Evolutionary conservation across 37 sponge, comb jelly and placozoan genomes (phyloP), one percentile per base, ranked within the genome.

Genomic region (Bolinopsis microptera): DNA sequence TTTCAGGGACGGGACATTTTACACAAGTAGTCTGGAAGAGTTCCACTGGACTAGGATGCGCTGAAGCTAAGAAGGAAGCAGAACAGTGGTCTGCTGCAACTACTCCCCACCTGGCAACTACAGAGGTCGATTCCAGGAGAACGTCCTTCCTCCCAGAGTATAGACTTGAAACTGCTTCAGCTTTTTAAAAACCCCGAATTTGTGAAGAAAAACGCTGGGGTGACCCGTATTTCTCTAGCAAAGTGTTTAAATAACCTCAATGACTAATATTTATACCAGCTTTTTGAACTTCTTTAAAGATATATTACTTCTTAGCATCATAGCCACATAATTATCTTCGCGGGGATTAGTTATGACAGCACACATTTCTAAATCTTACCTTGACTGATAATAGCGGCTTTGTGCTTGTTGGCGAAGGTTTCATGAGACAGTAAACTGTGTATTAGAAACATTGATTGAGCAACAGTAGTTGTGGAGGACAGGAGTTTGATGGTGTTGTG

Each of bases 1-100:
- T 80, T 26, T 72, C 75, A 72, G 75, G 26, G 31, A 96, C 97
- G 30, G 98, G 98, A 5, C 98, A 97, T 93, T 97, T 97, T 72
- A 97, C 98, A 2, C 98, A 97, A 69, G 21, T 97, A 33, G 95
- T 97, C 39, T 97, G 98, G 98, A 83, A 69, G 22, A 38, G 32
- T 67, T 95, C 97, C 9, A 96, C 94, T 0, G 75, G 75, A 28
- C 31, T 72, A 2, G 75, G 75, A 72, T 72, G 75, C 18, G 75
- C 75, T 8, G 75, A 72, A n/a, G 75, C 75, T 8, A 72, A 3
- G 31, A 72, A 21, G 75, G 75, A 5, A 8, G n/a, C 26, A 72
- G 26, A n/a, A 72, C 75, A 8, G 5, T 30, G 3, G 26, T 72
- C 31, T 72, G 75, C 18, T 72, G 75, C 31, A 72, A 72, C 75